phyloP scores from a whole-genome alignment of 1,140 invertebrate genomes.

The Laupala kohalensis region DNA sequence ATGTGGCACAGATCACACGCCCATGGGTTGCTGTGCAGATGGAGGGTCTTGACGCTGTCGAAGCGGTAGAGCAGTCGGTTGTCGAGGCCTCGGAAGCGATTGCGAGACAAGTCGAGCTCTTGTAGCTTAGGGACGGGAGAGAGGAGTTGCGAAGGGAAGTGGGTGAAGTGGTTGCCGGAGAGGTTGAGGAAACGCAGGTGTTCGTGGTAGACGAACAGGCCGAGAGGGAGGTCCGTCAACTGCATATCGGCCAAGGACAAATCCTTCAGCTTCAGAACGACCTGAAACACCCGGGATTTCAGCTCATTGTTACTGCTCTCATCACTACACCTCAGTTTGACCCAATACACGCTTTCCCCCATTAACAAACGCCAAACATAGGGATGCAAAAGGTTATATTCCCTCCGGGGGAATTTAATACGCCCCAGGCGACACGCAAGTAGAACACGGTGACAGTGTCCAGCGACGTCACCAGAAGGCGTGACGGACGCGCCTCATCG shows the following conservation, averaged over 20 bases:
- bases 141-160: slow-evolving; percentile 38
- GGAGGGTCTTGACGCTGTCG: slow-evolving; percentile 31
- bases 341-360: no score
- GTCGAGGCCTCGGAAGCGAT: slow-evolving; percentile 42
- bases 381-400: no score
- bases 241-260: slow-evolving; percentile 41
- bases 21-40: slow-evolving; percentile 49
- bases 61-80: slow-evolving; percentile 37
- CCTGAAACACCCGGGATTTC: slow-evolving; percentile 34
- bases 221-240: slow-evolving; percentile 31
- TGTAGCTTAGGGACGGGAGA: slow-evolving; percentile 38
- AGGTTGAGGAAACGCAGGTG: slow-evolving; percentile 39
- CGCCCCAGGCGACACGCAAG: no score
- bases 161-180: slow-evolving; percentile 38
- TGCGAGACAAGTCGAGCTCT: slow-evolving; percentile 45
- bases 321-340: no score
- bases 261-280: slow-evolving; percentile 38
- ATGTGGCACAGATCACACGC: slow-evolving; percentile 50
- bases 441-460: no score
- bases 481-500: no score
- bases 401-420: no score
- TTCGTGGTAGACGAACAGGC: slow-evolving; percentile 36
- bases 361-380: no score
- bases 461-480: no score
- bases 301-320: no score